These are phyloP conservation scores for Hormaphis cornu DNA, from an alignment of 1,140 invertebrate genomes.

Conservation along the genomic window DNA sequence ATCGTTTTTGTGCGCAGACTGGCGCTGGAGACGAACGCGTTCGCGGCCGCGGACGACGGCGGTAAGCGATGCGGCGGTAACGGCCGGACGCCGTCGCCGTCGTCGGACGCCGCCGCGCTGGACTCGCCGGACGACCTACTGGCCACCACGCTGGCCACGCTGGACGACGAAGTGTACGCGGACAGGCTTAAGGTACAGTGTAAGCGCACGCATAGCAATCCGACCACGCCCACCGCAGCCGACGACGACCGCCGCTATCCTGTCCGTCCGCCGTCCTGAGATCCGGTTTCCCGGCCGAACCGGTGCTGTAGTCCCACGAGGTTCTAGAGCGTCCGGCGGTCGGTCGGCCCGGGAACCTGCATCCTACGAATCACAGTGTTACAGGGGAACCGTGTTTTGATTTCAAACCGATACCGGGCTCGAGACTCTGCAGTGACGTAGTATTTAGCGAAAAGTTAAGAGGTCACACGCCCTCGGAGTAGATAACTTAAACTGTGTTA, in stretches of 20 bases:
- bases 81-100: neutral
- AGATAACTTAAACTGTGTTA: no score
- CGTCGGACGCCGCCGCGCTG: slow-evolving; percentile 49
- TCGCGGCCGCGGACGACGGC: slow-evolving; percentile 46
- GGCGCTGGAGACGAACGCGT: slow-evolving; percentile 56
- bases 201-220: slow-evolving; percentile 34
- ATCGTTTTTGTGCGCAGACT: slow-evolving; percentile 48
- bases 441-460: no score
- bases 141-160: slow-evolving; percentile 51
- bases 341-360: neutral
- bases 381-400: no score
- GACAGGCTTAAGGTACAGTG: slow-evolving; percentile 39
- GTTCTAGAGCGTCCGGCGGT: slow-evolving; percentile 29
- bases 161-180: slow-evolving; percentile 46
- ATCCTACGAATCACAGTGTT: no score
- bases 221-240: slow-evolving; percentile 33
- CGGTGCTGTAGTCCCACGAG: slow-evolving; percentile 38
- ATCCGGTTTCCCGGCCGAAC: slow-evolving; percentile 34
- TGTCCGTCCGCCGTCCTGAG: slow-evolving; percentile 36
- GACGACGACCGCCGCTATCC: slow-evolving; percentile 1
- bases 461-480: no score
- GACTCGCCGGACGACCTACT: slow-evolving; percentile 46
- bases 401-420: no score
- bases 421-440: no score
- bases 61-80: slow-evolving; percentile 45